Percentiles rank a stretch among this genome's conserved stretches.
These are phyloP conservation scores for Caenorhabditis sp. DNA, from an alignment of 2,888 invertebrate species.

Conservation along the genomic window DNA sequence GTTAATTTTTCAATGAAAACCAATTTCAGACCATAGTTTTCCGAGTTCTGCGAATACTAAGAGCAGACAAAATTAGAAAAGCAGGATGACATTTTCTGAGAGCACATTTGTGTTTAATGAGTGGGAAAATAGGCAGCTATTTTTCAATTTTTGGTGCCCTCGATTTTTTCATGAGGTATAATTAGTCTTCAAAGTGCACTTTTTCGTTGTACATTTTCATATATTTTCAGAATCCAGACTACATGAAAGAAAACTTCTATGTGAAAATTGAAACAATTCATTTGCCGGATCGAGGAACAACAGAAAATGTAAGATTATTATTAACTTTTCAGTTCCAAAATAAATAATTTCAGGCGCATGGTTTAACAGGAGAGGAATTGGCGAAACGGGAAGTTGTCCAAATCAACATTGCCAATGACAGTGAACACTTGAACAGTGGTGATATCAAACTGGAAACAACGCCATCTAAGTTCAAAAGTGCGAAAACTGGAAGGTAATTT, in stretches of 20 bases:
- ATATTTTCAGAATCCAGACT: constrained; percentile 74
- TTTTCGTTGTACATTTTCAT: too few relatives aligned
- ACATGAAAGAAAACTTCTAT: constrained; percentile 91
- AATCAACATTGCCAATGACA: constrained; percentile 95
- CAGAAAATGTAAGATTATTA: constrained; percentile 65
- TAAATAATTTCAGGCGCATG: constrained; percentile 81
- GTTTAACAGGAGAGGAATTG: constrained; percentile 86
- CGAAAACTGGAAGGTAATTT: constrained; percentile 83
- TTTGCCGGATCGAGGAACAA: constrained; percentile 78
- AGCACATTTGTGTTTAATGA: too few relatives aligned
- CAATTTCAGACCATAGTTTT: too few relatives aligned
- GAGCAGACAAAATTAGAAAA: too few relatives aligned
- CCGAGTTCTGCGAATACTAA: too few relatives aligned
- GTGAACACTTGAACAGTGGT: constrained; percentile 56
- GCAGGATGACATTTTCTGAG: too few relatives aligned
- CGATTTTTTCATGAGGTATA: too few relatives aligned
- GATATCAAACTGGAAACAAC: constrained; percentile 90
- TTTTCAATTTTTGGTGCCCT: too few relatives aligned
- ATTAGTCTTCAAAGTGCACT: background rate
- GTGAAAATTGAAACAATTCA: constrained; percentile 95
- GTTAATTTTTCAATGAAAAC: too few relatives aligned
- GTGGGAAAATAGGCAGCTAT: too few relatives aligned
- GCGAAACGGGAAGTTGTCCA: constrained; percentile 83
- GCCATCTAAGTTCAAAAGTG: constrained; percentile 86
- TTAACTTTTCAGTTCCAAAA: background rate